phyloP scores from a whole-genome alignment of 2,113 vertebrate genomes.

The Salvelinus sp. region DNA sequence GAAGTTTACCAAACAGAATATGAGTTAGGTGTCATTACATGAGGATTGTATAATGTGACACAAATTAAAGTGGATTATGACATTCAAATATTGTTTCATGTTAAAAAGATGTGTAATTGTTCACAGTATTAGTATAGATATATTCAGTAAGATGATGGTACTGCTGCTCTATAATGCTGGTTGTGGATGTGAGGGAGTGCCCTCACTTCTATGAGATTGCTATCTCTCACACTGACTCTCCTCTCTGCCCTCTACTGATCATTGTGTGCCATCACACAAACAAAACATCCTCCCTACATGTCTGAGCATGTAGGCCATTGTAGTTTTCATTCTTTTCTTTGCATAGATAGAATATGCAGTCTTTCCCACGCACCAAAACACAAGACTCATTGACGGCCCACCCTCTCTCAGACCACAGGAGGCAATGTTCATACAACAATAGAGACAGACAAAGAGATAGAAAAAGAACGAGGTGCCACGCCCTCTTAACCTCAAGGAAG shows the following conservation, averaged over 20 bases:
- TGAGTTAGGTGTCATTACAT: too few relatives aligned
- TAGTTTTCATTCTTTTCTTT: neutral
- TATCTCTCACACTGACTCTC: neutral
- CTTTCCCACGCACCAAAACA: neutral
- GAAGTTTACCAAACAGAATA: too few relatives aligned
- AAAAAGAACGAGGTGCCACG: neutral
- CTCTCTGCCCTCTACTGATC: conserved; percentile 6
- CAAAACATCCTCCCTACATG: neutral
- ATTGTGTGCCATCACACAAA: conserved; percentile 4
- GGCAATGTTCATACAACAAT: conserved; percentile 26
- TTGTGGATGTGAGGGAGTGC: conserved; percentile 21
- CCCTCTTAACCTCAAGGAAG: neutral
- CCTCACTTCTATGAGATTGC: neutral
- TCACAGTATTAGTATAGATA: too few relatives aligned
- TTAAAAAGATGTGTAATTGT: too few relatives aligned
- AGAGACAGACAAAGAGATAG: conserved; percentile 15
- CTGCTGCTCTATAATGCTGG: conserved; percentile 10
- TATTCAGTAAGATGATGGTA: too few relatives aligned
- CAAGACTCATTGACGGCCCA: conserved; percentile 52
- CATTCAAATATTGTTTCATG: too few relatives aligned
- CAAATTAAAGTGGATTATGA: too few relatives aligned
- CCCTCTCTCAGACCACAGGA: conserved; percentile 48
- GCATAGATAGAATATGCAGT: neutral
- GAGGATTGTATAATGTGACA: too few relatives aligned
- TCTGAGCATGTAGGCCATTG: neutral